Base-by-base conservation (phyloP, 2,113 vertebrate species). In the Heterotis niloticus region DNA sequence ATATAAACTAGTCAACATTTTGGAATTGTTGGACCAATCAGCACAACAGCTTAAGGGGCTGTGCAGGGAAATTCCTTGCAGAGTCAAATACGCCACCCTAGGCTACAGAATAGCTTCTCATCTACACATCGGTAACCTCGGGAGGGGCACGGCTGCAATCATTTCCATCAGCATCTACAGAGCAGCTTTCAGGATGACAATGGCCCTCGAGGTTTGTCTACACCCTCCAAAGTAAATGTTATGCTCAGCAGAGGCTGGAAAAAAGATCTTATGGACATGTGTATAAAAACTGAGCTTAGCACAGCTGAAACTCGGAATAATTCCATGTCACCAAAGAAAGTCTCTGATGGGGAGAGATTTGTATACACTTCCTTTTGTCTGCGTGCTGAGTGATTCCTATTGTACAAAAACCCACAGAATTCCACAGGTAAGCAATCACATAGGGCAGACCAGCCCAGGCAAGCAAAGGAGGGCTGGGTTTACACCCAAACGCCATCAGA, bases 381-480 rank as follows among this genome's bases (percentile, higher is more conserved):
- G 88, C 0, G 14, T 79, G 86, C 72, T 17, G 64, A 86, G 85
- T 83, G 83, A 83, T 87, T 81, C 85, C 88, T 85, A 88, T 78
- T 85, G 84, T 86, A 83, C 85, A 77, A 87, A 89, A 87, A 89
- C 85, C 84, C 90, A 87, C 87, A 90, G 86, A 94, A 96, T 95
- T 94, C 93, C 92, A 90, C 86, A 92, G 88, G 88, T 90, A 92
- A 91, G 91, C 88, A 88, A 92, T 93, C 92, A 92, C 85, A 85
- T 86, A 83, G 82, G 0, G 0, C 12, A 79, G 0, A 91, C 94
- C 90, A 89, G 95, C 90, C 90, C 86, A 86, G 14, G 94, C 95
- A 96, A 0, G 95, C 82, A 89, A 70, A 80, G 80, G 80, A 86
- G 90, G 88, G 90, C 89, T 88, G 88, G 89, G 89, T 86, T 84